Conservation (phyloP, 2,113 vertebrate genomes). For the Gopherus flavomarginatus region DNA sequence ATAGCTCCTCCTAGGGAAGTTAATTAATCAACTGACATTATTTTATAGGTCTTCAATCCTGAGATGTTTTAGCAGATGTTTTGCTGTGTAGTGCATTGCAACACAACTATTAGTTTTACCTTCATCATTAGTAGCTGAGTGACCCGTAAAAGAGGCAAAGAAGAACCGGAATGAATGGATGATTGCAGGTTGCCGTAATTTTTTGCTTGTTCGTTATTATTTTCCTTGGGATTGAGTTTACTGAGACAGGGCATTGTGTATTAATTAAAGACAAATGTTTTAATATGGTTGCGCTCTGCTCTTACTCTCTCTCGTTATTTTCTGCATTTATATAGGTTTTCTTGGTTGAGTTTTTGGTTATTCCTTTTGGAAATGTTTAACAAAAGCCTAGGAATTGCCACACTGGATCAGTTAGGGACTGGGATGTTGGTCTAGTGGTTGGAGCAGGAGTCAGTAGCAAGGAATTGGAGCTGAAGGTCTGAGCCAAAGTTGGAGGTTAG, state of each 20-base stretch:
- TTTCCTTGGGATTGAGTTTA: neutral
- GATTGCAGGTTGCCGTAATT: fast-evolving
- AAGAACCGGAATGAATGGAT: neutral
- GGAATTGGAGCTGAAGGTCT: neutral
- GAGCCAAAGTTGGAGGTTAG: neutral
- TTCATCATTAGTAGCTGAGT: neutral
- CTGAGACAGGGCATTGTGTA: neutral
- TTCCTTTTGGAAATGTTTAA: neutral
- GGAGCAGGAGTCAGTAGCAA: neutral
- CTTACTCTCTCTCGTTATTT: neutral
- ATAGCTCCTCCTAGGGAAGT: slow-evolving; percentile 5
- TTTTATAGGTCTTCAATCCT: neutral
- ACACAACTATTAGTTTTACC: neutral
- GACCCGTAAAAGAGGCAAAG: neutral
- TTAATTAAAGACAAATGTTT: neutral
- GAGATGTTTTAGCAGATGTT: neutral
- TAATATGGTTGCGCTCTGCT: neutral
- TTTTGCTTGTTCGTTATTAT: neutral
- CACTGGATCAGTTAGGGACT: neutral
- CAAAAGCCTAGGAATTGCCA: neutral
- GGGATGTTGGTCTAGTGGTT: neutral
- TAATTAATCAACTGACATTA: neutral
- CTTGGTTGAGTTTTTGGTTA: neutral
- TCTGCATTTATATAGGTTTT: neutral
- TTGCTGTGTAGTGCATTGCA: neutral